A percentile compares a stretch with the other conserved stretches of the same genome.
These are phyloP conservation scores for Pollicipes pollicipes DNA, from an alignment of 1,140 invertebrate species.

Conservation along the genomic window DNA sequence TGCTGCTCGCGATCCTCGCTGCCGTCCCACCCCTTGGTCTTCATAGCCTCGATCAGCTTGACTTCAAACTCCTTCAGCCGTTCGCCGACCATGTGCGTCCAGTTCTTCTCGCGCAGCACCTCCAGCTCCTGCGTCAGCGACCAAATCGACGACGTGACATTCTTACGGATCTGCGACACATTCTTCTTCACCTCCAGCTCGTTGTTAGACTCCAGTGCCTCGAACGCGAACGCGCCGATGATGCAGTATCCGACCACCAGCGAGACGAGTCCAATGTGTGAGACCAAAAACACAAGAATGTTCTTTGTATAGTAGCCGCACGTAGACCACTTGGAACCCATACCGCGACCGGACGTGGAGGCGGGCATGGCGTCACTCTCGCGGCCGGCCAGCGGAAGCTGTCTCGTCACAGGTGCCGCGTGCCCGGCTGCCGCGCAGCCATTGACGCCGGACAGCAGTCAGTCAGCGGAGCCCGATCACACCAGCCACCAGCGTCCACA, in stretches of 20 bases:
- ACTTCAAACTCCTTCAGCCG: slow-evolving; percentile 48
- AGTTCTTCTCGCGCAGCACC: slow-evolving; percentile 49
- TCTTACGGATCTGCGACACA: slow-evolving; percentile 47
- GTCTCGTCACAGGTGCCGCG: no score
- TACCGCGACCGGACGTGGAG: background rate
- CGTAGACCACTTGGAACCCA: background rate
- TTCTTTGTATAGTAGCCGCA: slow-evolving; percentile 18
- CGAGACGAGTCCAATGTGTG: slow-evolving; percentile 67
- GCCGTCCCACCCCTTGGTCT: slow-evolving; percentile 79
- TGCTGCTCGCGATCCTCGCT: slow-evolving; percentile 51
- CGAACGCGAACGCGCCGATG: slow-evolving; percentile 67
- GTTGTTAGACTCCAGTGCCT: slow-evolving; percentile 49
- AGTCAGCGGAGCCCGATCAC: background rate
- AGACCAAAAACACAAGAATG: slow-evolving; percentile 46
- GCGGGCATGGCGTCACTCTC: background rate
- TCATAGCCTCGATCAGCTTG: slow-evolving; percentile 60
- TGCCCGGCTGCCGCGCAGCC: no score
- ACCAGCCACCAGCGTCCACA: background rate
- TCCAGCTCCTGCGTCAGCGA: slow-evolving; percentile 40
- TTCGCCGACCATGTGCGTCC: slow-evolving; percentile 36
- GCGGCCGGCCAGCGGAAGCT: no score
- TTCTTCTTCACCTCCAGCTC: slow-evolving; percentile 59
- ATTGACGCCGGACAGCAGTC: background rate
- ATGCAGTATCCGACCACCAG: slow-evolving; percentile 75
- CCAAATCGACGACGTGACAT: slow-evolving; percentile 64